A percentile compares a stretch with the other conserved stretches of the same genome.
Conservation (phyloP, 2,888 invertebrate genomes). For the Drosophila paracracens region DNA sequence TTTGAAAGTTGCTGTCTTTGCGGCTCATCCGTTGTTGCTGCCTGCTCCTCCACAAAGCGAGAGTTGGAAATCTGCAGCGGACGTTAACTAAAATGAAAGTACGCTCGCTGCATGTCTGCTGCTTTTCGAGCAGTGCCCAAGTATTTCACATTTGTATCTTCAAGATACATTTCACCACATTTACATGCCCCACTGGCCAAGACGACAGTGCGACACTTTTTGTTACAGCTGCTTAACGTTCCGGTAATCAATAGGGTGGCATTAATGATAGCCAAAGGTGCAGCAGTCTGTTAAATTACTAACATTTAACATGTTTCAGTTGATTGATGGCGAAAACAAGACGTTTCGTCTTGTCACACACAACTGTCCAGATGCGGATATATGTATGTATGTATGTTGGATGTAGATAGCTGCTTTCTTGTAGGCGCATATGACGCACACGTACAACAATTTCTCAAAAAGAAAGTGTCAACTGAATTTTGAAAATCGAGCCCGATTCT, state of each 20-base stretch:
- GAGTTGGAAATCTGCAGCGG: constrained; percentile 57
- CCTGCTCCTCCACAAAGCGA: constrained; percentile 45
- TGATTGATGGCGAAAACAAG: constrained; percentile 59
- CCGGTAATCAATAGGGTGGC: constrained; percentile 61
- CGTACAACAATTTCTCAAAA: constrained; percentile 43
- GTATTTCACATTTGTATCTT: constrained; percentile 31
- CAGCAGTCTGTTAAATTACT: constrained; percentile 54
- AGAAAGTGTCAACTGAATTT: constrained; percentile 70
- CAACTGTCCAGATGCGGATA: not conserved
- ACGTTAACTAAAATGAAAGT: constrained; percentile 65
- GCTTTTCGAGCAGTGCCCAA: not conserved
- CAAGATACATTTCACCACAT: constrained; percentile 66
- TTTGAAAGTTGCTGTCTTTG: constrained; percentile 53
- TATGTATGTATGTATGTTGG: constrained; percentile 5
- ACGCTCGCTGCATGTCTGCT: constrained; percentile 29
- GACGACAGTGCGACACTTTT: constrained; percentile 32
- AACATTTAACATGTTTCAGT: constrained; percentile 62
- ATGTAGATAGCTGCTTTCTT: constrained; percentile 53
- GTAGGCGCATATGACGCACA: constrained; percentile 49
- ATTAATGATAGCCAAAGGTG: constrained; percentile 38
- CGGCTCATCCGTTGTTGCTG: constrained; percentile 27
- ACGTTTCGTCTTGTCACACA: not conserved
- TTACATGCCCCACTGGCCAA: constrained; percentile 55
- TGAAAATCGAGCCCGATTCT: constrained; percentile 37
- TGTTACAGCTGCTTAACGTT: constrained; percentile 28